Evolutionary conservation across 2,888 invertebrate genomes (phyloP).

Genomic region (Orchesellides sinensis): DNA sequence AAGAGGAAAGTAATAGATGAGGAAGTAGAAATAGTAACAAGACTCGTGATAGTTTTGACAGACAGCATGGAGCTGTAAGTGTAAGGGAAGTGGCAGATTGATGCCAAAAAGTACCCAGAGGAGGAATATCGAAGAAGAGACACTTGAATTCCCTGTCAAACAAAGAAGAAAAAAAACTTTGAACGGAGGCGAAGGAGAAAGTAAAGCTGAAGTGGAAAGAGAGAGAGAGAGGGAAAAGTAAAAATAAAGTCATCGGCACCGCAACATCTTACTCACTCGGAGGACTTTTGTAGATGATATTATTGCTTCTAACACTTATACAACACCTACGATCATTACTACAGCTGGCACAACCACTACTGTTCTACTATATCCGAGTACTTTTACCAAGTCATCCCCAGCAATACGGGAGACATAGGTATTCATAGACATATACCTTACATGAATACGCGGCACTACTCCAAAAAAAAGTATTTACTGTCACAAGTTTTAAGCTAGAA

Average conservation of each 20-base stretch:
- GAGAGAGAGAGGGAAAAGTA: slow-evolving; percentile 17
- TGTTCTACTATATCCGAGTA: neutral
- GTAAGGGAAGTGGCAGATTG: slow-evolving; percentile 73
- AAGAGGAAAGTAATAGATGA: neutral
- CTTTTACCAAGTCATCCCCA: neutral
- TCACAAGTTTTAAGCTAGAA: slow-evolving; percentile 46
- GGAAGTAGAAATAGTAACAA: neutral
- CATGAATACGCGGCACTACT: neutral
- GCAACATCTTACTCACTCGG: neutral
- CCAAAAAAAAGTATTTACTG: slow-evolving; percentile 42
- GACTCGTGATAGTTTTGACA: slow-evolving; percentile 66
- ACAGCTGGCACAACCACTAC: neutral
- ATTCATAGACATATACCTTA: neutral
- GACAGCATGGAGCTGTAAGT: slow-evolving; percentile 72
- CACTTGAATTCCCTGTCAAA: slow-evolving; percentile 71
- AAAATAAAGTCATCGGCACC: slow-evolving; percentile 38
- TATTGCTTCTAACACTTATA: slow-evolving; percentile 17
- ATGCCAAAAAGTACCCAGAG: slow-evolving; percentile 73
- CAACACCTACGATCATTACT: slow-evolving; percentile 3
- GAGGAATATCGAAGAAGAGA: slow-evolving; percentile 69
- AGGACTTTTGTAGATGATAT: too few species aligned
- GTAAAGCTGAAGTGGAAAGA: slow-evolving; percentile 17
- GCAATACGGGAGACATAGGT: neutral
- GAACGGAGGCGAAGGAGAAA: slow-evolving; percentile 8
- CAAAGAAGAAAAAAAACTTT: slow-evolving; percentile 64